These are phyloP conservation scores for Ciconia boyciana DNA, from an alignment of 2,113 vertebrate genomes.

Conservation along the genomic window DNA sequence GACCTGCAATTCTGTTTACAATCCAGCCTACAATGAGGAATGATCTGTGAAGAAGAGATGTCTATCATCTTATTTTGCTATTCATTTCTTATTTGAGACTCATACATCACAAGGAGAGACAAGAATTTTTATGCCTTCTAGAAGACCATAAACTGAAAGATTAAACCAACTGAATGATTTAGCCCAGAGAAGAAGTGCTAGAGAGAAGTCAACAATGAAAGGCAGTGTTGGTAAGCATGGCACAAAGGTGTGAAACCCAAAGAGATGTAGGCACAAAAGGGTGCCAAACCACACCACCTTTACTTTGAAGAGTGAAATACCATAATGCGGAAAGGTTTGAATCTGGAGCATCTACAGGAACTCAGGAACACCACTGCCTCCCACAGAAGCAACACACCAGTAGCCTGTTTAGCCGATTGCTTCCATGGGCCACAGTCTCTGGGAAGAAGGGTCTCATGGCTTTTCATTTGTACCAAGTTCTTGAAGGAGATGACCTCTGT, in stretches of 20 bases:
- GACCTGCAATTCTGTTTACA: not conserved
- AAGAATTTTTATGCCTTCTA: not conserved
- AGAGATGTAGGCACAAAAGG: not conserved
- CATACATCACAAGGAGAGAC: not conserved
- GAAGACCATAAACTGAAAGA: not conserved
- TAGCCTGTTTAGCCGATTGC: not conserved
- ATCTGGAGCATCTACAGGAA: not conserved
- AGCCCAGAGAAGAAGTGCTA: not conserved
- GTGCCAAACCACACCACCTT: not conserved
- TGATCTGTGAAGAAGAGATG: not conserved
- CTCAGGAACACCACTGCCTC: not conserved
- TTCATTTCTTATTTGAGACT: not conserved
- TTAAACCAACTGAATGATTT: not conserved
- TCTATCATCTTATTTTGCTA: not conserved
- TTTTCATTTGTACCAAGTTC: not conserved
- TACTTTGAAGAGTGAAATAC: not conserved
- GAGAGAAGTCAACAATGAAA: not conserved
- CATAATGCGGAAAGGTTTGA: not conserved
- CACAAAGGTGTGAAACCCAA: not conserved
- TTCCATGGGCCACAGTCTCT: not conserved
- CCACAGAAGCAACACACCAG: not conserved
- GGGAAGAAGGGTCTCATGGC: not conserved
- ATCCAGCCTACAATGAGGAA: not conserved
- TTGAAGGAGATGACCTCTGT: not conserved
- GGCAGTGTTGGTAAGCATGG: fast-evolving